Evolutionary conservation across 2,797 vertebrate species (phyloP), one percentile per base, ranked within the genome.

Genomic region (Alca torda): DNA sequence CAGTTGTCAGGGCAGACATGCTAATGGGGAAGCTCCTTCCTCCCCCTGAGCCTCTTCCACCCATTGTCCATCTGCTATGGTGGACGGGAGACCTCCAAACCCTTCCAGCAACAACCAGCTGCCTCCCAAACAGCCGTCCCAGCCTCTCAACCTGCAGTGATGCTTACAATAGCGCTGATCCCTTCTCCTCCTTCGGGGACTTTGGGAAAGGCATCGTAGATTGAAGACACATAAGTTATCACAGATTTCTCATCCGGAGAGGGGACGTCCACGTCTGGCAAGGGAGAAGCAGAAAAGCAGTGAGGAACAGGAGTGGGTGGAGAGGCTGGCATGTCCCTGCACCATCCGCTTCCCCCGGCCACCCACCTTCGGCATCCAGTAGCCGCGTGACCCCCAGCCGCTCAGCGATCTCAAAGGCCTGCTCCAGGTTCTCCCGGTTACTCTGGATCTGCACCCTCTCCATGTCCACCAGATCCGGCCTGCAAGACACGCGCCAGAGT

Each of bases 151-250:
- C 51, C 78, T 7, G 0, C 39, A 25, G 83, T 3, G 3, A 45
- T 2, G 21, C 98, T 95, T 98, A 99, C 99, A 1, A 99, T 98
- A 91, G 99, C 99, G 11, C 97, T 97, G 97, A 99, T 98, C 97
- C 99, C 99, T 94, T 99, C 99, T 97, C 99, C 99, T 96, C 99
- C 99, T 96, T 99, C 99, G 0, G 99, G 99, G 97, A 99, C 99
- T 97, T 99, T 99, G 82, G 99, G 99, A 97, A 99, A 99, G 98
- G 99, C 99, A 98, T 99, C 99, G 9, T 99, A 99, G 98, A 99
- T 99, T 57, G 99, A 99, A 94, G 99, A 99, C 97, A 99, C 99
- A 0, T 99, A 99, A 68, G 99, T 99, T 98, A 99, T 99, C 94
- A 99, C 99, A 0, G 99, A 99, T 97, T 99, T 99, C 97, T 99